Percentiles rank a stretch among this genome's conserved stretches.
Conservation (phyloP, 2,797 vertebrate genomes). For the Chromis chromis region DNA sequence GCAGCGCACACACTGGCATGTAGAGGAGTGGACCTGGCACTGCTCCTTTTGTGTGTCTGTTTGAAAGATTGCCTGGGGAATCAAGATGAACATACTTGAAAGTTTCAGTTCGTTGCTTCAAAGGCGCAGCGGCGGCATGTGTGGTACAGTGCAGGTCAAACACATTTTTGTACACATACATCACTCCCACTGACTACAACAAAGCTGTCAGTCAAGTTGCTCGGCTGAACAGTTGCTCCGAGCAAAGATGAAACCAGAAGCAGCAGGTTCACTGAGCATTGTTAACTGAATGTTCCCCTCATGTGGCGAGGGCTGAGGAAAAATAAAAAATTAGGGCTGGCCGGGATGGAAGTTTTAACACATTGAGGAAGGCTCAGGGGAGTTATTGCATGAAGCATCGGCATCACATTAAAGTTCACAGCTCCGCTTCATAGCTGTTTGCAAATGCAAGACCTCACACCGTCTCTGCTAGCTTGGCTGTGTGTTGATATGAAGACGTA, state of each 20-base stretch:
- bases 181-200: conserved; percentile 35
- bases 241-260: conserved; percentile 27
- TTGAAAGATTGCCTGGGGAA: conserved; percentile 40
- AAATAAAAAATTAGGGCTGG: conserved; percentile 10
- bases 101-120: conserved; percentile 37
- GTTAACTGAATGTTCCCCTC: conserved; percentile 17
- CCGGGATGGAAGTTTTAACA: neutral
- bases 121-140: conserved; percentile 40
- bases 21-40: conserved; percentile 40
- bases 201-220: conserved; percentile 45
- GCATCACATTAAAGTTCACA: conserved; percentile 7
- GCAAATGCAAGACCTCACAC: conserved; percentile 13
- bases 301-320: conserved; percentile 17
- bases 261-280: conserved; percentile 30
- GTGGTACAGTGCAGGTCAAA: conserved; percentile 36
- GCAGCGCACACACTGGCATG: conserved; percentile 39
- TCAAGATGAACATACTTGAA: conserved; percentile 56
- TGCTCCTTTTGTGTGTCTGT: conserved; percentile 43
- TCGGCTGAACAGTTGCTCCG: conserved; percentile 21
- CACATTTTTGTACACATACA: conserved; percentile 16
- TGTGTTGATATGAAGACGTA: neutral
- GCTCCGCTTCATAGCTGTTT: neutral
- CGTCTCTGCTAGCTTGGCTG: neutral
- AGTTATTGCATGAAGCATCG: conserved; percentile 4
- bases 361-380: neutral